Percentiles rank a stretch among this genome's conserved stretches.
phyloP scores from a whole-genome alignment of 2,888 invertebrate species.

The Ischnus inquisitorius region DNA sequence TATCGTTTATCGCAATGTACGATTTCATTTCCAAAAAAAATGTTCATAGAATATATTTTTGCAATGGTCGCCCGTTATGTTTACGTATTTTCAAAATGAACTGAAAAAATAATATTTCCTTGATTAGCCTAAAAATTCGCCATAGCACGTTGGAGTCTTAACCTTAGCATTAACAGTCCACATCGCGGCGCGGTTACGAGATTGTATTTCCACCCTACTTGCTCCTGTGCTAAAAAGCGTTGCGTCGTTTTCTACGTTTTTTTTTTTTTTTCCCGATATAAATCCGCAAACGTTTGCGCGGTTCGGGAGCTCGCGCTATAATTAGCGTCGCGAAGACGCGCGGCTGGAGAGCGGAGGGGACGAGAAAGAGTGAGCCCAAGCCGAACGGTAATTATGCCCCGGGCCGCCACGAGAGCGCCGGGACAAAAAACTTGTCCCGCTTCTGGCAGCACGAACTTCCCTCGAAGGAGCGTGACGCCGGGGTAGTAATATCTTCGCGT shows the following conservation, averaged over 20 bases:
- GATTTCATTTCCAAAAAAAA: no score
- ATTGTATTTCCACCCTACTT: background rate
- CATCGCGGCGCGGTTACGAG: background rate
- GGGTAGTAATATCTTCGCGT: conserved; percentile 75
- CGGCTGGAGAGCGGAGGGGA: conserved; percentile 35
- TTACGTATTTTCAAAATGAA: background rate
- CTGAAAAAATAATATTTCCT: background rate
- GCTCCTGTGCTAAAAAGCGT: background rate
- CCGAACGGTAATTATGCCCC: conserved; percentile 74
- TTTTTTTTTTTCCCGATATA: conserved; percentile 36
- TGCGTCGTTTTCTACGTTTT: conserved; percentile 19
- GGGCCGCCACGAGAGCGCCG: conserved; percentile 69
- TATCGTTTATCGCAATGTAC: no score
- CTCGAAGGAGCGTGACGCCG: conserved; percentile 73
- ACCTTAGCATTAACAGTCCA: background rate
- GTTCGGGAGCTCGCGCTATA: conserved; percentile 48
- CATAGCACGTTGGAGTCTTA: background rate
- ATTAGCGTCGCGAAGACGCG: conserved; percentile 59
- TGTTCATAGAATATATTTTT: no score
- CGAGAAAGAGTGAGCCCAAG: no score
- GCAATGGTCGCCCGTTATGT: no score
- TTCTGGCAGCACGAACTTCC: conserved; percentile 74
- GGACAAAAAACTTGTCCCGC: conserved; percentile 75
- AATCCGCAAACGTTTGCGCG: conserved; percentile 42
- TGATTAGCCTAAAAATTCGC: background rate